Percentiles rank a stretch among this genome's conserved stretches.
phyloP scores from a whole-genome alignment of 2,113 vertebrate genomes.

The Dunckerocampus dactyliophorus region DNA sequence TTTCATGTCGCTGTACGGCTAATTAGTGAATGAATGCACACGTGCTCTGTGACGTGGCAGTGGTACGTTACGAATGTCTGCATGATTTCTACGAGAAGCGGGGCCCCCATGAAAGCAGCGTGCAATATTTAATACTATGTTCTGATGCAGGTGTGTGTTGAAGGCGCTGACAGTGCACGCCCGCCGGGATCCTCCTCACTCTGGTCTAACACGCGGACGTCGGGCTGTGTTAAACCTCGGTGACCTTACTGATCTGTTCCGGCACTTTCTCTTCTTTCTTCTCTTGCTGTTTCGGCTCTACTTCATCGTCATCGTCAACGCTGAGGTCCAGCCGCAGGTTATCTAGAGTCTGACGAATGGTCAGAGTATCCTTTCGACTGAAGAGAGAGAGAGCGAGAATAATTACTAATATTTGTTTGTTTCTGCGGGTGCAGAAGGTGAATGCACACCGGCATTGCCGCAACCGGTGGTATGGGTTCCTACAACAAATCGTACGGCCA shows the following conservation, averaged over 20 bases:
- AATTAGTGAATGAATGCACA: too few species aligned
- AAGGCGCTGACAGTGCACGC: background rate
- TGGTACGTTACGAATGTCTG: too few species aligned
- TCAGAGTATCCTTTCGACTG: constrained; percentile 68
- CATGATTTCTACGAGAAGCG: too few species aligned
- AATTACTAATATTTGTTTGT: background rate
- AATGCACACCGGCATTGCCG: background rate
- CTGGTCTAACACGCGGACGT: background rate
- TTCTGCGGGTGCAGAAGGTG: background rate
- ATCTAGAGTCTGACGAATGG: constrained; percentile 68
- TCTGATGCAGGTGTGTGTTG: background rate
- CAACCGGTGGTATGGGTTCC: too few species aligned
- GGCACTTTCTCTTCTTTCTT: constrained; percentile 11
- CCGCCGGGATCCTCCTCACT: background rate
- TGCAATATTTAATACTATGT: background rate
- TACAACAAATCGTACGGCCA: too few species aligned
- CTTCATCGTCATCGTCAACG: constrained; percentile 58
- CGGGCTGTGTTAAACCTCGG: constrained; percentile 40
- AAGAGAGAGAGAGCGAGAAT: too few species aligned
- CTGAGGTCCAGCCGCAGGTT: constrained; percentile 66
- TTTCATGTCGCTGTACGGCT: background rate
- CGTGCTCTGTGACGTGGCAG: too few species aligned
- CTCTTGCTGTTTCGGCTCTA: constrained; percentile 24
- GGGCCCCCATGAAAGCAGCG: too few species aligned
- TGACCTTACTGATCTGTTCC: constrained; percentile 1